Base-by-base conservation (phyloP, 1,140 invertebrate species). In the Heliconius himera region DNA sequence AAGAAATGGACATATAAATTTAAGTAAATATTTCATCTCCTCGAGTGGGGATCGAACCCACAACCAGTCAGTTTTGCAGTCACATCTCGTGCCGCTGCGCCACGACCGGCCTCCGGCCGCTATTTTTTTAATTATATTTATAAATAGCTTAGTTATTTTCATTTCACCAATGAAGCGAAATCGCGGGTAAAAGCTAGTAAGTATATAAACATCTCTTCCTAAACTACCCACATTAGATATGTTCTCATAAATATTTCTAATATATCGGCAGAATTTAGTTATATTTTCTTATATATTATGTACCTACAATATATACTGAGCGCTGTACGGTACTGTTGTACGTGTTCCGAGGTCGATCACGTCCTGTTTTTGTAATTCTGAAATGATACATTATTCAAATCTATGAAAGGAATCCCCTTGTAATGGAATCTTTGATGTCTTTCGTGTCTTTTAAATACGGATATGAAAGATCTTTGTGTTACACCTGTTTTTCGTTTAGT, bases 401-500 rank as follows among this genome's bases (percentile, higher is more conserved):
- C 22, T 66, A 66, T 66, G 22, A 38, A 41, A 73, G 72, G 49
- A n/a, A 56, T 74, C n/a, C 51, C 8, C 13, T 16, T 51, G 51
- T 74, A 60, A 74, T 74, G 51, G 73, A 74, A 74, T 74, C 73
- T 74, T 74, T 74, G 73, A 36, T 74, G 36, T 56, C 29, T 56
- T 13, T 56, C 54, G 73, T 73, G 33, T 38, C 3, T 77, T 66
- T 74, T 74, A 66, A 26, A 22, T 66, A 29, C 11, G 60, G 22
- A 29, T 66, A 66, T 29, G 13, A 66, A 26, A 66, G 29, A 66
- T 13, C 22, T n/a, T 29, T 66, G 22, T 26, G 3, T 66, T 66
- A 26, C 13, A 66, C 4, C 11, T 66, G 22, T 66, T 26, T 66
- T 60, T 11, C 56, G 3, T 60, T 22, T 66, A 11, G 26, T 22